These are phyloP conservation scores for Callopanchax toddi DNA, from an alignment of 2,113 vertebrate species.

Conservation along the genomic window DNA sequence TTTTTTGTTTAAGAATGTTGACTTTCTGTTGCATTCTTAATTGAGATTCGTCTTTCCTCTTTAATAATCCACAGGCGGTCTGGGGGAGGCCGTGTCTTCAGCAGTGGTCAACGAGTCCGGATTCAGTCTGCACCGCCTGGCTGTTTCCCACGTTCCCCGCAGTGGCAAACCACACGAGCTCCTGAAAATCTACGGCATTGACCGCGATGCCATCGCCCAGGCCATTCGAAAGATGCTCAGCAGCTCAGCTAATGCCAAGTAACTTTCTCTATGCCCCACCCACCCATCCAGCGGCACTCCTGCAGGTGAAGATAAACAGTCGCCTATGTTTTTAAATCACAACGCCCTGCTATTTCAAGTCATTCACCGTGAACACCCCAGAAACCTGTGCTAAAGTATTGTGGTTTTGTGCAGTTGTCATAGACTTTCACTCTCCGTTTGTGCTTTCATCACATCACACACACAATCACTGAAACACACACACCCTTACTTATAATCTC, in stretches of 20 bases:
- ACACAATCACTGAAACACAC: conserved; percentile 20
- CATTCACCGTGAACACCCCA: conserved; percentile 63
- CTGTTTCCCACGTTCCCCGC: conserved; percentile 86
- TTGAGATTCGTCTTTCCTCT: not conserved
- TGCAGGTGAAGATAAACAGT: conserved; percentile 39
- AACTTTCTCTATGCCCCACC: conserved; percentile 55
- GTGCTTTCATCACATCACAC: conserved; percentile 43
- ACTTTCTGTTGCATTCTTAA: not conserved
- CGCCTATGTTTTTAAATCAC: conserved; percentile 56
- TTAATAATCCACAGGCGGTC: conserved; percentile 80
- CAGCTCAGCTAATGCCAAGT: conserved; percentile 86
- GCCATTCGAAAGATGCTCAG: conserved; percentile 84
- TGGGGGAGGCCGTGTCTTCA: conserved; percentile 88
- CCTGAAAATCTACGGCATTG: conserved; percentile 91
- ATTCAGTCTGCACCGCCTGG: conserved; percentile 83
- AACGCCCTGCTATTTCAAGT: conserved; percentile 40
- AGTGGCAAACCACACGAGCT: conserved; percentile 90
- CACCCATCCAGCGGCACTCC: conserved; percentile 28
- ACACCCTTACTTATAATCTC: conserved; percentile 20
- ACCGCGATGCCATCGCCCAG: conserved; percentile 88
- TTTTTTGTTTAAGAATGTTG: no score
- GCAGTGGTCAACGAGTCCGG: conserved; percentile 85
- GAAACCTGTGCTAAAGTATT: conserved; percentile 61
- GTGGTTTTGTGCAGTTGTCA: conserved; percentile 72
- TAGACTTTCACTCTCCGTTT: conserved; percentile 57